Base-by-base conservation (phyloP, 2,888 invertebrate species). In the Euspilapteryx auroguttella region DNA sequence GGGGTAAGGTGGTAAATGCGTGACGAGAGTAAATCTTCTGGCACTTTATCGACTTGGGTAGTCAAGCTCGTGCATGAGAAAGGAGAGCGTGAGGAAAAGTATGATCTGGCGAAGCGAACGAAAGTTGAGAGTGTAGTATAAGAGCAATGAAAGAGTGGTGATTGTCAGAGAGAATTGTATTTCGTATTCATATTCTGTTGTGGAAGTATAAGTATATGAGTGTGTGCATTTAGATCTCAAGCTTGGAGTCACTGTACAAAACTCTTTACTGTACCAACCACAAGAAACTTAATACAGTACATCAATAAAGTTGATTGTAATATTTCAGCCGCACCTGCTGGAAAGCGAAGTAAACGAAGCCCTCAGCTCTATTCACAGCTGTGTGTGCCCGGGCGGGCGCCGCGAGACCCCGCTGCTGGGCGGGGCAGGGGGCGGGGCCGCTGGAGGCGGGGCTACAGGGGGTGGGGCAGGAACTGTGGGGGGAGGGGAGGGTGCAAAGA, bases 401-500 rank as follows among this genome's bases (percentile, higher is more conserved):
- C 49, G 62, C 37, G 81, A 56, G 61, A 55, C 46, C 38, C 36
- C 55, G 35, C 32, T 82, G 22, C 45, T 81, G 3, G 58, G 57
- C 5, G 17, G 17, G 17, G 29, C 51, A 55, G 1, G 57, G 57
- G 28, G 65, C 4, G 14, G 7, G 10, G 15, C n/a, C 65, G 0
- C 58, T 61, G 37, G 62, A 62, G 0, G 57, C 48, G 54, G 1
- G 39, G 77, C 48, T 43, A 54, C 49, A 24, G 34, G 47, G 13
- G 66, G 55, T n/a, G 55, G 69, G 1, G 40, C 50, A 3, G 39
- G 39, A 3, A 32, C 41, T 41, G 34, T 79, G 45, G n/a, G n/a
- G n/a, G 55, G 50, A 24, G 34, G 47, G 13, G 66, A 55, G n/a
- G 55, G 69, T 1, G 40, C 50, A 3, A 38, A 39, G 3, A 32